These are phyloP conservation scores for Drosophila suzukii DNA, from an alignment of 1,140 invertebrate genomes.

Conservation along the genomic window DNA sequence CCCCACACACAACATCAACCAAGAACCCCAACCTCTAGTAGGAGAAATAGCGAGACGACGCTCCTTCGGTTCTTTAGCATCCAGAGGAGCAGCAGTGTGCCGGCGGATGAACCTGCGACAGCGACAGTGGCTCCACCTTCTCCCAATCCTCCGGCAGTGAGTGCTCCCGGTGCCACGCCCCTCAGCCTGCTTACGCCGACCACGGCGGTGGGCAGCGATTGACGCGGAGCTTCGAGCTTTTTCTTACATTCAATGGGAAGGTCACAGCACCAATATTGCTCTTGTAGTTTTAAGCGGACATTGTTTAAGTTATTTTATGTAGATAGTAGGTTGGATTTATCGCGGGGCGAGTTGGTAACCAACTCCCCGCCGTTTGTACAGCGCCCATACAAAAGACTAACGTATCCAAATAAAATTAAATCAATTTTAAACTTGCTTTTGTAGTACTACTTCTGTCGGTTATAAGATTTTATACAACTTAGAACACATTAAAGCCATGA, in stretches of 20 bases:
- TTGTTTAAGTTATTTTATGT: constrained; percentile 51
- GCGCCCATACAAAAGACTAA: constrained; percentile 58
- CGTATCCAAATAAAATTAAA: constrained; percentile 45
- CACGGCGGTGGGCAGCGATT: constrained; percentile 61
- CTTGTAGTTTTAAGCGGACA: constrained; percentile 57
- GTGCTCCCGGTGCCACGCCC: constrained; percentile 4
- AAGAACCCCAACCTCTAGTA: constrained; percentile 74
- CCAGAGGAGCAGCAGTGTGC: constrained; percentile 47
- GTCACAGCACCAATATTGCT: constrained; percentile 18
- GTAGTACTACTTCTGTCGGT: too few species aligned
- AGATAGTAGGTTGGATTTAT: constrained; percentile 26
- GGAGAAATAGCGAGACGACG: constrained; percentile 81
- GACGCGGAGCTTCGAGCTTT: constrained; percentile 15
- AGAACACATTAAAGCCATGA: too few species aligned
- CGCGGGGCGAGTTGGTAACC: constrained; percentile 39
- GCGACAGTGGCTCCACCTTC: constrained; percentile 1
- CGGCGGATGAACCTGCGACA: constrained; percentile 15
- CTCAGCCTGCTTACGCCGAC: constrained; percentile 41
- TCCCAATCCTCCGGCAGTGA: constrained; percentile 1
- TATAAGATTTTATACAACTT: too few species aligned
- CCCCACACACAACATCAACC: constrained; percentile 32
- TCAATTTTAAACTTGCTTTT: constrained; percentile 9
- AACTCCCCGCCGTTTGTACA: constrained; percentile 58
- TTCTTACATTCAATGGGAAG: constrained; percentile 5
- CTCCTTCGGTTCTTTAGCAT: constrained; percentile 79